Conservation (phyloP, 2,888 invertebrate species). For the Agrilus mali region DNA sequence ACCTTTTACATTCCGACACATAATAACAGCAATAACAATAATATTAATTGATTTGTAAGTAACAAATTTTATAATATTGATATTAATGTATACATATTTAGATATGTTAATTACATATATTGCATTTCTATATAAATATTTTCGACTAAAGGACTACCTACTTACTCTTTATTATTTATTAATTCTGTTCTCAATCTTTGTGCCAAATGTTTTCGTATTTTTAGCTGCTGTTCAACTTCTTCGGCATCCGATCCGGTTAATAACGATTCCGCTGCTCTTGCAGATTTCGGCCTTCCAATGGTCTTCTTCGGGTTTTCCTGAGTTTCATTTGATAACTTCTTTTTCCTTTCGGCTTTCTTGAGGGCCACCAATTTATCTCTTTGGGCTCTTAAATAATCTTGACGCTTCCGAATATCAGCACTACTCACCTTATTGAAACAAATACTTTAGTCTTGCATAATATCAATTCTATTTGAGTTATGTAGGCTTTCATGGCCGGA, state of each 20-base stretch:
- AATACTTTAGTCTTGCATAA: too few species aligned
- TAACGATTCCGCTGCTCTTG: constrained; percentile 57
- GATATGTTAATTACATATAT: neutral
- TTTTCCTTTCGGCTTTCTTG: constrained; percentile 78
- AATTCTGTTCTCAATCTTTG: constrained; percentile 78
- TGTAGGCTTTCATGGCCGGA: too few species aligned
- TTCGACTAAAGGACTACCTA: neutral
- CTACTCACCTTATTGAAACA: constrained; percentile 32
- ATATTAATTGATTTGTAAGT: too few species aligned
- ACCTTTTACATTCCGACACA: too few species aligned
- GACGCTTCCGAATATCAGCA: constrained; percentile 61
- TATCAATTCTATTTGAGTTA: too few species aligned
- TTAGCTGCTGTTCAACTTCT: constrained; percentile 48
- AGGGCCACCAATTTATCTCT: constrained; percentile 81
- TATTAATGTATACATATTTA: too few species aligned
- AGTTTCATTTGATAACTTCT: constrained; percentile 54
- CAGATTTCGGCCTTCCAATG: constrained; percentile 52
- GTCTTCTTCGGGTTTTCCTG: constrained; percentile 30
- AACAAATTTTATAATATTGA: too few species aligned
- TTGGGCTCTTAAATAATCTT: constrained; percentile 77
- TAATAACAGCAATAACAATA: too few species aligned
- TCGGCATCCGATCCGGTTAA: constrained; percentile 38
- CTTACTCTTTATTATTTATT: constrained; percentile 39
- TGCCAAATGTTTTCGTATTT: constrained; percentile 72
- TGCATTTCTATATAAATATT: too few species aligned